These are phyloP conservation scores for Chaetogeoica ovagalla DNA, from an alignment of 2,888 invertebrate genomes.

Conservation along the genomic window DNA sequence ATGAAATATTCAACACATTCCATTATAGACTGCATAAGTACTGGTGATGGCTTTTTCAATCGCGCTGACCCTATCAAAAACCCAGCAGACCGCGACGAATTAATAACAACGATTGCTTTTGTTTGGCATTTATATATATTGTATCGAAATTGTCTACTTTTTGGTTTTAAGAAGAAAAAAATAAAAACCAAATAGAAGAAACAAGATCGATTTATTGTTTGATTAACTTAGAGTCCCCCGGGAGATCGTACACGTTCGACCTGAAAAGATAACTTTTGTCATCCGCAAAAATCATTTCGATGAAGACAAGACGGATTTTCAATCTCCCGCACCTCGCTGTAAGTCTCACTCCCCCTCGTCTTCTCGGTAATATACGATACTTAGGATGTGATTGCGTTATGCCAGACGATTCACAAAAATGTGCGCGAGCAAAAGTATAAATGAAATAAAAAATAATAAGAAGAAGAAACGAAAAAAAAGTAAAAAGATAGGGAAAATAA, in stretches of 20 bases:
- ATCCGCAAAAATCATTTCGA: slow-evolving; percentile 40
- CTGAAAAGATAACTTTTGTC: slow-evolving; percentile 44
- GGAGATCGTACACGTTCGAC: slow-evolving; percentile 16
- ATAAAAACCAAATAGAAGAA: not conserved
- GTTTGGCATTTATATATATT: slow-evolving; percentile 16
- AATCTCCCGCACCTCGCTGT: slow-evolving; percentile 14
- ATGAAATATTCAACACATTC: not conserved
- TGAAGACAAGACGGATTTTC: slow-evolving; percentile 31
- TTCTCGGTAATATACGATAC: slow-evolving; percentile 34
- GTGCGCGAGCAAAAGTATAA: slow-evolving; percentile 7
- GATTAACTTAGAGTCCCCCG: slow-evolving; percentile 42
- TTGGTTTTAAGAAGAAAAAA: slow-evolving; percentile 26
- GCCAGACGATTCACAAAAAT: not conserved
- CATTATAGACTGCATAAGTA: not conserved
- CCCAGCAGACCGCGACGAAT: slow-evolving; percentile 10
- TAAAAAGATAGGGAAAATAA: slow-evolving; percentile 3
- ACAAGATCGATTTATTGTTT: slow-evolving; percentile 44
- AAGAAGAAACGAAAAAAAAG: not conserved
- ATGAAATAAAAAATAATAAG: not conserved
- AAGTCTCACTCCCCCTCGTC: not conserved
- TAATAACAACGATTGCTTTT: slow-evolving; percentile 42
- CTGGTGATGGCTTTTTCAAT: not conserved
- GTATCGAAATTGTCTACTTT: slow-evolving; percentile 1
- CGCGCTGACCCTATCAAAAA: not conserved
- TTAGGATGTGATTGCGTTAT: slow-evolving; percentile 18